These are phyloP conservation scores for Schizopygopsis malacanthus DNA, from an alignment of 2,797 vertebrate genomes.

Conservation along the genomic window DNA sequence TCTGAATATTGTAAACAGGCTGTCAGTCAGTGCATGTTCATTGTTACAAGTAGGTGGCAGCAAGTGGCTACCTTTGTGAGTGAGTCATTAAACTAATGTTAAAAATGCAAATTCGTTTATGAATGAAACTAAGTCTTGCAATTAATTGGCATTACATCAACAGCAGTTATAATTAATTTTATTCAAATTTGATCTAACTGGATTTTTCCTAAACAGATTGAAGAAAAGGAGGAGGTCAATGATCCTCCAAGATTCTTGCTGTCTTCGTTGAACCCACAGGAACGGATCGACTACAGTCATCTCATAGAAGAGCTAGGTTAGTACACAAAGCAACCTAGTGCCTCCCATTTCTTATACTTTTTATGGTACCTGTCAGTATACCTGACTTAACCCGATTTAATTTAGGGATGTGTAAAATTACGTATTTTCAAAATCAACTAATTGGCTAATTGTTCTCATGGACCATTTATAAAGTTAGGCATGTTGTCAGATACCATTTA, in stretches of 20 bases:
- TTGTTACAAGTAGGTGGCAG: too few species aligned
- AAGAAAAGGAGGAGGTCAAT: slow-evolving; percentile 70
- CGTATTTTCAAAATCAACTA: not conserved
- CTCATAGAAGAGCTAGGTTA: slow-evolving; percentile 96
- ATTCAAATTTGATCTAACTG: slow-evolving; percentile 3
- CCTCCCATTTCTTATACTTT: not conserved
- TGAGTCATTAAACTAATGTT: not conserved
- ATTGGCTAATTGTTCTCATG: not conserved
- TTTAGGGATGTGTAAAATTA: not conserved
- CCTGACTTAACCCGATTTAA: not conserved
- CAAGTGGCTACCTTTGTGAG: not conserved
- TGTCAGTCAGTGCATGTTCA: too few species aligned
- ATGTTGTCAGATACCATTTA: not conserved
- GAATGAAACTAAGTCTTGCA: not conserved
- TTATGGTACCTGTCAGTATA: not conserved
- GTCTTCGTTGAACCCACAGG: slow-evolving; percentile 95
- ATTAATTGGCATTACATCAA: not conserved
- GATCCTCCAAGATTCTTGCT: slow-evolving; percentile 88
- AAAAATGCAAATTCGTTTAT: not conserved
- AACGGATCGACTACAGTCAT: slow-evolving; percentile 94
- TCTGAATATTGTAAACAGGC: too few species aligned
- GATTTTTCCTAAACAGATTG: slow-evolving; percentile 67
- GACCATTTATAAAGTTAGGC: not conserved
- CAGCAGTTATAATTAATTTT: not conserved
- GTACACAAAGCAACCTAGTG: slow-evolving; percentile 19